Percentiles rank a stretch among this genome's conserved stretches.
phyloP scores from a whole-genome alignment of 2,113 vertebrate species.

The Chloroceryle aenea region DNA sequence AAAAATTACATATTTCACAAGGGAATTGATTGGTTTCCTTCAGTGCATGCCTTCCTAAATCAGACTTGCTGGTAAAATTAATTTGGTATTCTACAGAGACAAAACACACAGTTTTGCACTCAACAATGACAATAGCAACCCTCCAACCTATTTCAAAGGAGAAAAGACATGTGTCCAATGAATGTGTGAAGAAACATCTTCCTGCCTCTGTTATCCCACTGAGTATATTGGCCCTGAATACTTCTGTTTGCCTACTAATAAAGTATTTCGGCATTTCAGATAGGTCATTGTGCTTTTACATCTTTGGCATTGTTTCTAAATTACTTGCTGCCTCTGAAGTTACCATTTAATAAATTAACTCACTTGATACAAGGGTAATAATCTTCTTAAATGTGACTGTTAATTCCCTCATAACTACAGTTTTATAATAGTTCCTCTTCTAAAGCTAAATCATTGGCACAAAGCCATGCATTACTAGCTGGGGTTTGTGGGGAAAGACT shows the following conservation, averaged over 20 bases:
- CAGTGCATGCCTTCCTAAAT: neutral
- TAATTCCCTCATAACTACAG: slow-evolving; percentile 10
- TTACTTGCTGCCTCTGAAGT: neutral
- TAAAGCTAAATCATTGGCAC: slow-evolving; percentile 16
- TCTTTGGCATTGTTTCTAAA: neutral
- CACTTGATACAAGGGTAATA: neutral
- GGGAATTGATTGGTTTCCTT: neutral
- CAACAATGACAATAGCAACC: neutral
- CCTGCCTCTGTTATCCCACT: neutral
- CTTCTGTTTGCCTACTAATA: neutral
- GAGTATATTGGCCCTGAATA: neutral
- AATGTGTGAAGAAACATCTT: neutral
- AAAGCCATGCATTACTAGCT: neutral
- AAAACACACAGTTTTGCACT: neutral
- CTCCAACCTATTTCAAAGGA: neutral
- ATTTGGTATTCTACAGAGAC: neutral
- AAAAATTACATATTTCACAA: neutral
- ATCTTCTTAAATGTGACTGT: slow-evolving; percentile 28
- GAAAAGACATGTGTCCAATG: neutral
- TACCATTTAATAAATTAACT: slow-evolving; percentile 42
- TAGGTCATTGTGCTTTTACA: neutral
- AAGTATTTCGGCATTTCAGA: neutral
- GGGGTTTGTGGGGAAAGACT: neutral
- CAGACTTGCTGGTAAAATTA: neutral
- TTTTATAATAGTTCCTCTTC: slow-evolving; percentile 1